These are phyloP conservation scores for Zaprionus vittiger DNA, from an alignment of 1,140 invertebrate species.

Conservation along the genomic window DNA sequence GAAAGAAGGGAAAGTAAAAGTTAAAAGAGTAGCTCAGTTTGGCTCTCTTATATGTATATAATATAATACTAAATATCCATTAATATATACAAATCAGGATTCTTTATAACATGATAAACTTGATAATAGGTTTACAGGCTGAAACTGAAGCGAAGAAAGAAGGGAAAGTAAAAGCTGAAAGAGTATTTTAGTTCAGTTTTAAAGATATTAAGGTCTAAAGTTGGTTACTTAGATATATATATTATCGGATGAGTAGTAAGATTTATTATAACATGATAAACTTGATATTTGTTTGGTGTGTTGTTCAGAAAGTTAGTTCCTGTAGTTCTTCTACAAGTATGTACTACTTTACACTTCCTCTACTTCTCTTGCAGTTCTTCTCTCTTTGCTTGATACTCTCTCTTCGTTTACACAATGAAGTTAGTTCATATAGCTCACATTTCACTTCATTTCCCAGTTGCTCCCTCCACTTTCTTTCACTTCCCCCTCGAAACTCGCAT, in stretches of 20 bases:
- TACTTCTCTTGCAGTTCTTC: not conserved
- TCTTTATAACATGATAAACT: too few relatives aligned
- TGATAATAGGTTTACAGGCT: too few relatives aligned
- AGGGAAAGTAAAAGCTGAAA: too few relatives aligned
- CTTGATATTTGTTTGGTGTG: too few relatives aligned
- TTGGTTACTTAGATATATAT: not conserved
- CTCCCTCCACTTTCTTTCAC: not conserved
- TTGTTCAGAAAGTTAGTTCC: not conserved
- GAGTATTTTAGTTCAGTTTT: too few relatives aligned
- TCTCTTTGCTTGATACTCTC: not conserved
- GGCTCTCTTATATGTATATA: too few relatives aligned
- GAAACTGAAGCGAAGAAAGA: too few relatives aligned
- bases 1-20: not conserved
- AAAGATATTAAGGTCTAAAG: too few relatives aligned
- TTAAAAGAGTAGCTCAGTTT: too few relatives aligned
- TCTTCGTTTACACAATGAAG: constrained; percentile 1
- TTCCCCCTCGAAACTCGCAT: not conserved
- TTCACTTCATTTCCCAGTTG: not conserved
- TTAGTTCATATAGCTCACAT: not conserved
- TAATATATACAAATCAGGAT: too few relatives aligned
- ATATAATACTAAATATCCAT: too few relatives aligned
- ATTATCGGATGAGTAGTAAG: too few relatives aligned
- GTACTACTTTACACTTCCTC: not conserved
- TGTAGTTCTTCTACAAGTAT: not conserved
- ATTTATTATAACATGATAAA: not conserved